Percentiles rank a stretch among this genome's conserved stretches.
Conservation (phyloP, 2,797 vertebrate genomes). For the Manis javanica region DNA sequence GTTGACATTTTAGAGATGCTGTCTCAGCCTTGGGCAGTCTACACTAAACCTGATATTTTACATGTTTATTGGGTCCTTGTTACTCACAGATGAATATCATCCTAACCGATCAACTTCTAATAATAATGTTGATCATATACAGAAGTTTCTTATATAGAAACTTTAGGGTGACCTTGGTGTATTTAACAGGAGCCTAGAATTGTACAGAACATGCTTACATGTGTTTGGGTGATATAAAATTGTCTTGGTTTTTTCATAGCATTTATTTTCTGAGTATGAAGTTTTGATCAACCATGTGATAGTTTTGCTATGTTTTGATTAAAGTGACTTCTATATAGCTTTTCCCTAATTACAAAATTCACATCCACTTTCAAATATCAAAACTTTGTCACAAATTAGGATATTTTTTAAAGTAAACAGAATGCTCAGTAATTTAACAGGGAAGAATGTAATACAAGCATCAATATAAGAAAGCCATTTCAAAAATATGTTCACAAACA, state of each 20-base stretch:
- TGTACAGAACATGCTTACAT: not conserved
- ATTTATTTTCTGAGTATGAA: not conserved
- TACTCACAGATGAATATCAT: not conserved
- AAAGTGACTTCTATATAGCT: not conserved
- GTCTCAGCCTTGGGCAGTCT: not conserved
- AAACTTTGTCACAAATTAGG: not conserved
- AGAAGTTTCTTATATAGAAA: not conserved
- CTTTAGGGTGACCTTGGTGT: not conserved
- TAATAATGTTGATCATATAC: not conserved
- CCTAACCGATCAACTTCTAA: not conserved
- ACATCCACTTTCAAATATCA: not conserved
- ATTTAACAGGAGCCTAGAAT: not conserved
- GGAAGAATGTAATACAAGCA: not conserved
- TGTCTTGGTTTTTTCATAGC: not conserved
- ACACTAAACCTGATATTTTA: not conserved
- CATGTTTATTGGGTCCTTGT: not conserved
- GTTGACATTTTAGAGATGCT: not conserved
- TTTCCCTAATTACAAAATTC: not conserved
- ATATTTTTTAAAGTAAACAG: not conserved
- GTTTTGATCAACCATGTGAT: not conserved
- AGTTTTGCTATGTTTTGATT: not conserved
- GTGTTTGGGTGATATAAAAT: not conserved
- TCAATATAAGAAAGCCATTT: not conserved
- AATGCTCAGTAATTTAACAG: not conserved
- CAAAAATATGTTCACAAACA: not conserved